Percentiles rank a stretch among this genome's conserved stretches.
These are phyloP conservation scores for Nipponia nippon DNA, from an alignment of 2,113 vertebrate species.

Conservation along the genomic window DNA sequence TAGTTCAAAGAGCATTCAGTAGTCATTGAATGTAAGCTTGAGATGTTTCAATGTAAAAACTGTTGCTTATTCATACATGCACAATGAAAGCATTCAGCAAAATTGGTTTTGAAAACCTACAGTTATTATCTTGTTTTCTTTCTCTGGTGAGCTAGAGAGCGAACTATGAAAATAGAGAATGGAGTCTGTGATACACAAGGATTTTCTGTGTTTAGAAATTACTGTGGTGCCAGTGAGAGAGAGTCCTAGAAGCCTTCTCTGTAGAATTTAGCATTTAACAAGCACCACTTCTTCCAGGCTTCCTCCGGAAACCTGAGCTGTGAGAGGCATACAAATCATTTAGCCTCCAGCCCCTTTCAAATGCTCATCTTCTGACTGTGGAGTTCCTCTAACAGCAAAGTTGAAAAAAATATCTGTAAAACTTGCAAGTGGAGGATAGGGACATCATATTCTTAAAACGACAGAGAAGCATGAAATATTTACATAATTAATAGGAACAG, in stretches of 20 bases:
- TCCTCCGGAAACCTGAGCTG: neutral
- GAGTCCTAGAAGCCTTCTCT: neutral
- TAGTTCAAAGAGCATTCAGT: neutral
- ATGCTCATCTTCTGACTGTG: neutral
- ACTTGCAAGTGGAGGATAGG: neutral
- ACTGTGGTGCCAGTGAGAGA: neutral
- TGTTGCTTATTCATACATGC: neutral
- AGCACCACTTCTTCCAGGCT: neutral
- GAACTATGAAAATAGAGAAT: neutral
- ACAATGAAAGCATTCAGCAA: conserved; percentile 27
- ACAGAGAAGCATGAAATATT: neutral
- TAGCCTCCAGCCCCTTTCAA: neutral
- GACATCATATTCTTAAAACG: neutral
- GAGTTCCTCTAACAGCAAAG: neutral
- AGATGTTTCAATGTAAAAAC: neutral
- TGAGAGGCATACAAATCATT: neutral
- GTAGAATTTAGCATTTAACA: neutral
- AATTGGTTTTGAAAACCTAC: neutral
- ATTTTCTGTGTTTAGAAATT: neutral
- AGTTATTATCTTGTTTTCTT: neutral
- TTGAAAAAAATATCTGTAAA: neutral
- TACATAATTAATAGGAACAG: neutral
- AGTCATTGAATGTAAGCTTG: neutral
- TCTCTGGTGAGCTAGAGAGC: neutral
- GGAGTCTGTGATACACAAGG: neutral